Base-by-base conservation (phyloP, 2,113 vertebrate species). In the Ginglymostoma cirratum region DNA sequence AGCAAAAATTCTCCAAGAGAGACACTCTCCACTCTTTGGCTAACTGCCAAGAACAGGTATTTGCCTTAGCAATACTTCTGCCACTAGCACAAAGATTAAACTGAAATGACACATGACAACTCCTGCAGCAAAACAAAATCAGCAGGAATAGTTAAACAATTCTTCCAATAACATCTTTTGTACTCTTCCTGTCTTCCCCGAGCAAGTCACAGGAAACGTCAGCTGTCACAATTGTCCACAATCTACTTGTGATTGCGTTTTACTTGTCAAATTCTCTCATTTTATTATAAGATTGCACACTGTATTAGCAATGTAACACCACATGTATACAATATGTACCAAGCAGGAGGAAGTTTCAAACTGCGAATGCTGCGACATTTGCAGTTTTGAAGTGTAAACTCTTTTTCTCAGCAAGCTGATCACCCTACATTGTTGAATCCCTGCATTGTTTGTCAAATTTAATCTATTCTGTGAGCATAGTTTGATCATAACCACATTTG, bases 201-300 rank as follows among this genome's bases (percentile, higher is more conserved):
- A 72, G 93, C 93, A 95, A 67, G 42, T 21, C 66, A 95, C 93
- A 66, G 61, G 89, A 67, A 93, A 93, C n/a, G 14, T 65, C 61
- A 93, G 34, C 89, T 38, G 89, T 93, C 34, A 67, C 19, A 19
- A 65, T 38, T 66, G 34, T 38, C 55, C 65, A n/a, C 89, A 93
- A 10, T 21, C 38, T 93, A 65, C 61, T n/a, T 66, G 34, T 67
- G 66, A 93, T n/a, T 93, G 61, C 38, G 19, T 93, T 2, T 61
- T n/a, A 19, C 89, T 93, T 93, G 89, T 93, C 89, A 93, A 23
- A 66, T 93, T 93, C 89, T 66, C 89, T 66, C 38, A 24, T 45
- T 61, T 61, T 65, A 93, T 93, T 66, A 38, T 21, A 93, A 38
- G 30, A 93, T 66, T 38, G 38, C n/a, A 93, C 38, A 65, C n/a